phyloP scores from a whole-genome alignment of 2,888 invertebrate species.

The Diarsia rubi region DNA sequence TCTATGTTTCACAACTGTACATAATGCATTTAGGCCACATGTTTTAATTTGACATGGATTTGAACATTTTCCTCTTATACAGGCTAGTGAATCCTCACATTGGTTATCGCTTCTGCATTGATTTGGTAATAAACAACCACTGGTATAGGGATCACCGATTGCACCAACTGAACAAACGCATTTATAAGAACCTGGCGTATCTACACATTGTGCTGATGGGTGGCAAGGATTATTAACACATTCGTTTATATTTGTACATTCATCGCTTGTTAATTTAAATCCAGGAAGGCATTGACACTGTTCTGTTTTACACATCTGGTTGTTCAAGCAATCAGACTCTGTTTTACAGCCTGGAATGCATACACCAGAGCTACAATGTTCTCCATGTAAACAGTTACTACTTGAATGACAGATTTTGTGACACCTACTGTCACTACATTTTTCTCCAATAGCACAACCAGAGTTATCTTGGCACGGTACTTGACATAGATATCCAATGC shows the following conservation, averaged over 20 bases:
- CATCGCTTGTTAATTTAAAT: slow-evolving; percentile 93
- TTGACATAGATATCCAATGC: slow-evolving; percentile 94
- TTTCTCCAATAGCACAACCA: slow-evolving; percentile 96
- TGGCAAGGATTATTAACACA: slow-evolving; percentile 95
- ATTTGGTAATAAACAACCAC: slow-evolving; percentile 94
- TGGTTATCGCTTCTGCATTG: slow-evolving; percentile 94
- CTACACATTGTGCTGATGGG: slow-evolving; percentile 94
- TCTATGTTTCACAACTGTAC: slow-evolving; percentile 93
- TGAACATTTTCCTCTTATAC: slow-evolving; percentile 94
- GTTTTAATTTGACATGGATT: slow-evolving; percentile 94
- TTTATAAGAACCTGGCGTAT: slow-evolving; percentile 95
- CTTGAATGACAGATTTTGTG: slow-evolving; percentile 97
- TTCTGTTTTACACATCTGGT: slow-evolving; percentile 94
- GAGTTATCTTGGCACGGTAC: slow-evolving; percentile 94
- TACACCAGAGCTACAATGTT: slow-evolving; percentile 95
- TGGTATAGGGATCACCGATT: slow-evolving; percentile 93
- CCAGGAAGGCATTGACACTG: slow-evolving; percentile 95
- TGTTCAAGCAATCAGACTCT: slow-evolving; percentile 94
- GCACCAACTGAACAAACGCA: slow-evolving; percentile 95
- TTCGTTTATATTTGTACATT: slow-evolving; percentile 96
- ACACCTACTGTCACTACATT: slow-evolving; percentile 95
- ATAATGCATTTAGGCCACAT: slow-evolving; percentile 95
- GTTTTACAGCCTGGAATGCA: slow-evolving; percentile 96
- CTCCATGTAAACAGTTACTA: slow-evolving; percentile 97
- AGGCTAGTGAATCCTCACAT: slow-evolving; percentile 94